Conservation (phyloP, 1,140 invertebrate species). For the Colletes latitarsis region DNA sequence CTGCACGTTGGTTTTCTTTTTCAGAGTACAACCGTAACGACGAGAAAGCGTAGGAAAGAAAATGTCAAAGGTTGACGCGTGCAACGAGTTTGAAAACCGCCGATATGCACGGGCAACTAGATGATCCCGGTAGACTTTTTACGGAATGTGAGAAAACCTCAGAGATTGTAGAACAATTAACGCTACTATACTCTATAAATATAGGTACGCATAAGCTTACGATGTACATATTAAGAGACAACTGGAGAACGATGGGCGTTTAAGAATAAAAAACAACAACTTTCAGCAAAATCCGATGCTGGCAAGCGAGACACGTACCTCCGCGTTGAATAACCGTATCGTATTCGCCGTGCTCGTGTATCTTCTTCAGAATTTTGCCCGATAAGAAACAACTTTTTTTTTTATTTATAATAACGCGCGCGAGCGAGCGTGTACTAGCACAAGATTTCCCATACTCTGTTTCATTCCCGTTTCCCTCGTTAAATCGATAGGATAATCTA, state of each 20-base stretch:
- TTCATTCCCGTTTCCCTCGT: background rate
- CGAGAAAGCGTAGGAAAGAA: background rate
- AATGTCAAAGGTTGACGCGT: background rate
- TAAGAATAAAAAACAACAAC: slow-evolving; percentile 19
- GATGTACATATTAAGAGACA: slow-evolving; percentile 10
- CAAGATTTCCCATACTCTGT: background rate
- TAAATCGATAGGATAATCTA: slow-evolving; percentile 18
- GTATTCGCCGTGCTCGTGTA: background rate
- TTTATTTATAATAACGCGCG: slow-evolving; percentile 25
- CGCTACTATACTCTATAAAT: slow-evolving; percentile 22
- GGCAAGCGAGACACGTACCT: slow-evolving; percentile 43
- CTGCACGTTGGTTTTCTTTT: no score
- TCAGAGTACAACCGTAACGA: no score
- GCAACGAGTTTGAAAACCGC: background rate
- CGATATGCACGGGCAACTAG: background rate
- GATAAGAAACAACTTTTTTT: slow-evolving; percentile 30
- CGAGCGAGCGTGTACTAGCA: slow-evolving; percentile 29
- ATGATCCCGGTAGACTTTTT: slow-evolving; percentile 8
- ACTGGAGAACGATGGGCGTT: background rate
- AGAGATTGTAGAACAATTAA: slow-evolving; percentile 33
- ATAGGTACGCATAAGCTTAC: slow-evolving; percentile 15
- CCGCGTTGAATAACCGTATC: slow-evolving; percentile 3
- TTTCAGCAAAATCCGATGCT: slow-evolving; percentile 50
- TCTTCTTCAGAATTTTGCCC: background rate
- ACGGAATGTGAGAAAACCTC: slow-evolving; percentile 54